Evolutionary conservation across 2,888 invertebrate genomes (phyloP), one percentile per base, ranked within the genome.

Genomic region (Palloptera scutellata): DNA sequence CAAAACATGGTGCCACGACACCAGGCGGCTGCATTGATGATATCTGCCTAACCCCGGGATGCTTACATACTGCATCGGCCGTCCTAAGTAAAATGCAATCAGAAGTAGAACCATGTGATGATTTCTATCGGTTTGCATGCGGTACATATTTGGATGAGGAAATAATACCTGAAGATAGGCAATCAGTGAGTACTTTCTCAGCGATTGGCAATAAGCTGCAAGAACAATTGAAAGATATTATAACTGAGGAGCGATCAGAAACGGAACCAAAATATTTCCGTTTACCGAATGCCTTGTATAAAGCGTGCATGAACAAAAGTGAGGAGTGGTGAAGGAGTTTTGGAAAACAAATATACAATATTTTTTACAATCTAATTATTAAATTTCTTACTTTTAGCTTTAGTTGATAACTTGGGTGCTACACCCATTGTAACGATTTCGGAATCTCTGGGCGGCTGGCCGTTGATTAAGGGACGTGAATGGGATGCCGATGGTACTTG

Each of bases 381-480:
- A n/a, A n/a, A n/a, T 13, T 30, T 20, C 45, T 60, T 52, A 41
- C 6, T 53, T 52, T 1, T 82, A 95, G 95, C 90, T 73, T 85
- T 90, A 19, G 96, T 97, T 76, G 95, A 97, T 81, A 86, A 88
- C 2, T 88, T 91, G 60, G 96, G 95, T 0, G 83, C 93, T 54
- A 85, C 86, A 3, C 95, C 96, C 0, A 88, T 97, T 51, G 84
- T 89, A 65, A 86, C 88, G 0, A 90, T 95, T 81, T 85, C 97
- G 64, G 87, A 88, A 45, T 86, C 88, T n/a, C 87, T 97, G 20
- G 97, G 97, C 0, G 96, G 96, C 3, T 98, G 97, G 97, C 97
- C 98, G 0, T 92, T 94, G n/a, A 86, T 96, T 48, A 91, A 92
- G 73, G 95, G 92, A 0, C 87, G 89, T 42, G 72, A 81, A 0